Evolutionary conservation across 2,888 invertebrate species (phyloP).

Genomic region (Hyposoter dolosus): DNA sequence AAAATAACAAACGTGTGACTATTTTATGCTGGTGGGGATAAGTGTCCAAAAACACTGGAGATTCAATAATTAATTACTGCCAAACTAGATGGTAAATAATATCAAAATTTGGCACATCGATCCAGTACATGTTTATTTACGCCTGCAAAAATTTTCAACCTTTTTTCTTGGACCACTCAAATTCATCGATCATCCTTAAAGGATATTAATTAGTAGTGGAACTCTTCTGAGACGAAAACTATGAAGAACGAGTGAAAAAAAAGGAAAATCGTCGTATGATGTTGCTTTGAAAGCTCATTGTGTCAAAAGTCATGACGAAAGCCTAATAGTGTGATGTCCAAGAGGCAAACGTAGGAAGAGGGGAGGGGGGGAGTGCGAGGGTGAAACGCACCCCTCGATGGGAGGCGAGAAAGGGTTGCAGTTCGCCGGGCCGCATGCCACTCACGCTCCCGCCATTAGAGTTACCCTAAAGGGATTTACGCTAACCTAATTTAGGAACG

Average conservation of each 20-base stretch:
- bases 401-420: slow-evolving; percentile 53
- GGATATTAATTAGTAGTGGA: background rate
- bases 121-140: too few relatives aligned
- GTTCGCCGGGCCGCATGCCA: slow-evolving; percentile 73
- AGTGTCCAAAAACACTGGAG: too few relatives aligned
- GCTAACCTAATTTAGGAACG: slow-evolving; percentile 83
- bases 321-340: slow-evolving; percentile 28
- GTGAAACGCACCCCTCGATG: slow-evolving; percentile 49
- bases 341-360: background rate
- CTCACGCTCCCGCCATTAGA: slow-evolving; percentile 82
- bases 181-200: too few relatives aligned
- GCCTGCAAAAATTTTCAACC: too few relatives aligned
- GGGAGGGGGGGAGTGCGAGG: slow-evolving; percentile 7
- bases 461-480: slow-evolving; percentile 83
- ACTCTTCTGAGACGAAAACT: background rate
- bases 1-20: too few relatives aligned
- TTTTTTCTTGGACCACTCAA: too few relatives aligned
- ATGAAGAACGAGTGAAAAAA: background rate
- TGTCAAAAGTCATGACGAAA: slow-evolving; percentile 17
- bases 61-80: too few relatives aligned
- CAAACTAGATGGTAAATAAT: too few relatives aligned
- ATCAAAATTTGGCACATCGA: too few relatives aligned
- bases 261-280: background rate
- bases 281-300: slow-evolving; percentile 3
- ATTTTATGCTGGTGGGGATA: too few relatives aligned